Conservation (phyloP, 2,113 vertebrate genomes). For the Solea senegalensis region DNA sequence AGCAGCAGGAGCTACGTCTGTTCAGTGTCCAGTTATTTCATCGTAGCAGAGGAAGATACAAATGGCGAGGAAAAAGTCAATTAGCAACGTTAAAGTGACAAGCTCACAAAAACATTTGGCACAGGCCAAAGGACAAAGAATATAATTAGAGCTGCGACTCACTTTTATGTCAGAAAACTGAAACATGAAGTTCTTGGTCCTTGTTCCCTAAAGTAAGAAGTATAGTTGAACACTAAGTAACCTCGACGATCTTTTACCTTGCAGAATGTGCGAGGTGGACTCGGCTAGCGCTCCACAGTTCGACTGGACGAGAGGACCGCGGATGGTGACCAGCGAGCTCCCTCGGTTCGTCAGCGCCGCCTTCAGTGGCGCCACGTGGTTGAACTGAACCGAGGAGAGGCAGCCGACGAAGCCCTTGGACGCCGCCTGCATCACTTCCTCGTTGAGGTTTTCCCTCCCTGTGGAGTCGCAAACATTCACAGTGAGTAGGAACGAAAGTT, state of each 20-base stretch:
- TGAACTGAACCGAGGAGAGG: constrained; percentile 94
- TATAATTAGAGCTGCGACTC: too few species aligned
- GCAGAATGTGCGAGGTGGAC: constrained; percentile 85
- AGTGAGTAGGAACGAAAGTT: background rate
- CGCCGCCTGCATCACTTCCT: constrained; percentile 86
- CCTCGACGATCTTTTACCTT: constrained; percentile 78
- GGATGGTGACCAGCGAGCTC: constrained; percentile 83
- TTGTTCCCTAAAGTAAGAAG: too few species aligned
- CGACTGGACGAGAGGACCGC: constrained; percentile 86
- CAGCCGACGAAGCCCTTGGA: constrained; percentile 90
- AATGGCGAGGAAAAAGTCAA: too few species aligned
- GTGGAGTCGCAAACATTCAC: constrained; percentile 6
- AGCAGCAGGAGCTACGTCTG: too few species aligned
- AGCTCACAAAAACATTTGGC: too few species aligned
- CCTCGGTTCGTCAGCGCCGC: constrained; percentile 88
- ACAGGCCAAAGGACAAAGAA: too few species aligned
- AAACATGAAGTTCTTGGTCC: too few species aligned
- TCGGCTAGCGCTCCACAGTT: constrained; percentile 83
- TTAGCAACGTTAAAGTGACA: too few species aligned
- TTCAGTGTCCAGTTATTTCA: too few species aligned
- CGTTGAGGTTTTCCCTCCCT: constrained; percentile 83
- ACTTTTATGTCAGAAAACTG: too few species aligned
- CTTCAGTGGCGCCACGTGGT: constrained; percentile 91
- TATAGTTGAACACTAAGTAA: too few species aligned
- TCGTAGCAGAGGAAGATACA: too few species aligned